phyloP scores from a whole-genome alignment of 2,113 vertebrate species.

The Clarias magur region DNA sequence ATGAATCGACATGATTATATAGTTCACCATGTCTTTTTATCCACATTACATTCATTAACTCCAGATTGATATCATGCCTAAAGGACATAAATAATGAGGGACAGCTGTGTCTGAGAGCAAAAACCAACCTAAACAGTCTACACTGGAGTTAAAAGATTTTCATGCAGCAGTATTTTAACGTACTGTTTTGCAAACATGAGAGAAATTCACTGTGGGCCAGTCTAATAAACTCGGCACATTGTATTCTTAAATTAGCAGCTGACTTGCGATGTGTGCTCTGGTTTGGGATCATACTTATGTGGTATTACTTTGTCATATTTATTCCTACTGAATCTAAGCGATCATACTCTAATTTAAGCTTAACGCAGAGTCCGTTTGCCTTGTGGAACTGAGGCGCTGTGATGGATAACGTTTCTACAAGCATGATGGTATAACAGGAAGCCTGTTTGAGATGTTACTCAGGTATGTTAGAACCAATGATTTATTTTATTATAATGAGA shows the following conservation, averaged over 20 bases:
- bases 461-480: constrained; percentile 63
- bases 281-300: constrained; percentile 30
- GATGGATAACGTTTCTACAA: constrained; percentile 19
- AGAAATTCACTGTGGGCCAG: constrained; percentile 43
- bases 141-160: constrained; percentile 26
- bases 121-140: constrained; percentile 9
- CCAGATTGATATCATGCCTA: constrained; percentile 3
- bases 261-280: constrained; percentile 5
- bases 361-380: constrained; percentile 14
- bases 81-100: constrained; percentile 11
- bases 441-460: constrained; percentile 56
- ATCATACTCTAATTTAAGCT: constrained; percentile 16
- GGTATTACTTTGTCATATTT: constrained; percentile 25
- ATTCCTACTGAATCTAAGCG: constrained; percentile 31
- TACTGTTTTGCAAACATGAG: constrained; percentile 29
- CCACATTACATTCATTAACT: background rate
- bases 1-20: background rate
- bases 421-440: constrained; percentile 47
- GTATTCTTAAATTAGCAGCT: constrained; percentile 23
- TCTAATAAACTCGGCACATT: constrained; percentile 27
- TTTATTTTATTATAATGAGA: constrained; percentile 47
- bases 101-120: background rate
- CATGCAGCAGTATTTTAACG: constrained; percentile 17
- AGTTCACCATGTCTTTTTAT: background rate
- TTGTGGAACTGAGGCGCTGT: constrained; percentile 29